Percentiles rank a stretch among this genome's conserved stretches.
Conservation (phyloP, 2,888 invertebrate species). For the Panzeria rudis region DNA sequence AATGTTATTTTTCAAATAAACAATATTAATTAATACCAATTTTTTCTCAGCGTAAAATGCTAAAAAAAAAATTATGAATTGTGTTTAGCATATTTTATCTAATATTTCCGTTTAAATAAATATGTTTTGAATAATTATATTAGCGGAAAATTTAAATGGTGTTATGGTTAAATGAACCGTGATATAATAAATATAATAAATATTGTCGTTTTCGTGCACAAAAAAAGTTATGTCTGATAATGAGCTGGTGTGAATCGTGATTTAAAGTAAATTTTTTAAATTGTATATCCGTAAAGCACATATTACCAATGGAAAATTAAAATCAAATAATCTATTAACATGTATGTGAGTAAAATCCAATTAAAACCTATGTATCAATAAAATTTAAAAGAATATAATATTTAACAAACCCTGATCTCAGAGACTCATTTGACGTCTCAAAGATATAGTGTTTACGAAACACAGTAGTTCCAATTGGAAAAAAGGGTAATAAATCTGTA, state of each 20-base stretch:
- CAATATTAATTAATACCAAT: constrained; percentile 13
- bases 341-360: no score
- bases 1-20: constrained; percentile 31
- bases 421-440: no score
- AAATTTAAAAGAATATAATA: no score
- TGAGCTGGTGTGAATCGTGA: neutral
- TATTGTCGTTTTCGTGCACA: neutral
- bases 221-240: neutral
- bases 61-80: constrained; percentile 13
- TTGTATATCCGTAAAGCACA: no score
- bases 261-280: neutral
- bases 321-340: no score
- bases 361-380: no score
- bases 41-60: constrained; percentile 48
- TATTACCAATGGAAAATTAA: no score
- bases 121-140: constrained; percentile 63
- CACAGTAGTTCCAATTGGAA: no score
- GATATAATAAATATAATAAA: constrained; percentile 48
- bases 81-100: constrained; percentile 62
- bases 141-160: constrained; percentile 65
- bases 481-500: no score
- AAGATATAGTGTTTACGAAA: no score
- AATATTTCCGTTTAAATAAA: constrained; percentile 59
- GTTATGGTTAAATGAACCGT: constrained; percentile 62
- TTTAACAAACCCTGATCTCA: no score